Conservation (phyloP, 2,888 invertebrate genomes). For the Volucella inflata region DNA sequence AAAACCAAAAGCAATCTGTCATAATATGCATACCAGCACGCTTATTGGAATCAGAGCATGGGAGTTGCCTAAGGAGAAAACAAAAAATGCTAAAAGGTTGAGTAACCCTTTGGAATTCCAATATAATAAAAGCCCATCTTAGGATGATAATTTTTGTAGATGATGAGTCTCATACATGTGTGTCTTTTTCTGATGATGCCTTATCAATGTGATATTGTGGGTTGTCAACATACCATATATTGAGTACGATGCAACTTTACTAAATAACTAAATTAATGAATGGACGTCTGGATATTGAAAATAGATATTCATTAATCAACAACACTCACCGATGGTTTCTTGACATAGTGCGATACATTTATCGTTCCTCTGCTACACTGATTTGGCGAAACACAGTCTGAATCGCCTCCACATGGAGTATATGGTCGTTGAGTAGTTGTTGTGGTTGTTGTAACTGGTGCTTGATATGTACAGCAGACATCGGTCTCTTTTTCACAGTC, state of each 20-base stretch:
- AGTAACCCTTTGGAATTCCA: constrained; percentile 53
- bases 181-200: not conserved
- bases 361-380: constrained; percentile 82
- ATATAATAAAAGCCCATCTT: constrained; percentile 13
- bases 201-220: constrained; percentile 12
- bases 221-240: constrained; percentile 33
- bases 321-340: constrained; percentile 81
- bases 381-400: constrained; percentile 81
- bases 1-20: constrained; percentile 68
- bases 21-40: constrained; percentile 69
- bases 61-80: constrained; percentile 37
- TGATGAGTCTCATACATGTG: not conserved
- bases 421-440: constrained; percentile 80
- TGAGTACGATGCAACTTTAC: not conserved
- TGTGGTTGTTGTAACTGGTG: constrained; percentile 77
- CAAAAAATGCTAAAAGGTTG: constrained; percentile 38
- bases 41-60: constrained; percentile 70
- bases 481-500: constrained; percentile 83
- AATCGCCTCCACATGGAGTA: constrained; percentile 79
- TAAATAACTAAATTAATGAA: not conserved
- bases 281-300: constrained; percentile 1
- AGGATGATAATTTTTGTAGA: constrained; percentile 12
- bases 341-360: constrained; percentile 79
- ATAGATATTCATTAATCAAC: not conserved
- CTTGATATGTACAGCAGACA: constrained; percentile 83